Conservation (phyloP, 2,797 vertebrate species). For the Pipistrellus kuhlii region DNA sequence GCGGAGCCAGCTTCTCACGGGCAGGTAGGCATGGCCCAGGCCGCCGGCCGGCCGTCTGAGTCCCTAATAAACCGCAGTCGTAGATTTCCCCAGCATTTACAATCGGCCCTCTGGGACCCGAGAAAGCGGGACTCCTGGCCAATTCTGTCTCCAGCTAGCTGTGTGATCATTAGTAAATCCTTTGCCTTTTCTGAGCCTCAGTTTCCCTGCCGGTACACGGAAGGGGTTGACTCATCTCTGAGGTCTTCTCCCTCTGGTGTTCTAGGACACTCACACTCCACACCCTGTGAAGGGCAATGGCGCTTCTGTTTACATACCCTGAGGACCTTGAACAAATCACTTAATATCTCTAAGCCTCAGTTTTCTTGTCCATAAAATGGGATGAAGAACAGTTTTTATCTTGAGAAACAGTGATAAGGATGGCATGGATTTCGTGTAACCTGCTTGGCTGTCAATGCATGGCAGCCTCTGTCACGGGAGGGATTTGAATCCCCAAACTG, state of each 20-base stretch:
- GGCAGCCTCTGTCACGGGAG: not conserved
- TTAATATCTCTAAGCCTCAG: not conserved
- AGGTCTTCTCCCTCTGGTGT: not conserved
- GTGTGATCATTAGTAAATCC: not conserved
- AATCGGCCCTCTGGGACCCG: not conserved
- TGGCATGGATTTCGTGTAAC: not conserved
- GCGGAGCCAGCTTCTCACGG: slow-evolving; percentile 97
- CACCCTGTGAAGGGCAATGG: not conserved
- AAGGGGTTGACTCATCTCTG: not conserved
- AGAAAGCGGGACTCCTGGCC: not conserved
- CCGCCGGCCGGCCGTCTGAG: not conserved
- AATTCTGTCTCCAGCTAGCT: not conserved
- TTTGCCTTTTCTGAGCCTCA: not conserved
- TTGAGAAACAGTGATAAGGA: not conserved
- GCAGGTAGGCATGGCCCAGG: slow-evolving; percentile 91
- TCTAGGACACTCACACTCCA: not conserved
- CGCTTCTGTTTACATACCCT: not conserved
- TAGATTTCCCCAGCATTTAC: not conserved
- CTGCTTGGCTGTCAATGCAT: not conserved
- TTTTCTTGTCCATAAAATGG: slow-evolving; percentile 42
- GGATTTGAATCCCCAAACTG: not conserved
- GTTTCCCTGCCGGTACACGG: not conserved
- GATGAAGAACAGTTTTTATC: slow-evolving; percentile 26
- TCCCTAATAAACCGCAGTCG: not conserved
- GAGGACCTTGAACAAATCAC: not conserved